phyloP scores from a whole-genome alignment of 2,797 vertebrate genomes.

The Oreochromis mossambicus region DNA sequence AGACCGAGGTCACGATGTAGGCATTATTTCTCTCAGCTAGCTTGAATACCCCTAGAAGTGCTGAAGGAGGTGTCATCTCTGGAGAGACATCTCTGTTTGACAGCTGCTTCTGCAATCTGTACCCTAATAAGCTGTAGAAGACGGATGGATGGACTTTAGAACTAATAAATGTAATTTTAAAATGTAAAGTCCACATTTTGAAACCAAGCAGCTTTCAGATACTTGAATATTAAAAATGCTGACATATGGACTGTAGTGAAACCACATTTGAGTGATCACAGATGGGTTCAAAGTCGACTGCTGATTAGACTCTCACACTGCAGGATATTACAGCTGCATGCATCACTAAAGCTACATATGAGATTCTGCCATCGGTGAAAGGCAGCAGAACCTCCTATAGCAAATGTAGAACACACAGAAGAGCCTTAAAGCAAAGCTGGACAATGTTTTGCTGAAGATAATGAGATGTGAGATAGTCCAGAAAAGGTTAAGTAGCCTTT shows the following conservation, averaged over 20 bases:
- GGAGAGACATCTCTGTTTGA: no score
- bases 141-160: background rate
- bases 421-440: background rate
- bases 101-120: no score
- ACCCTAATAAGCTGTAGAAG: no score
- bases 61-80: no score
- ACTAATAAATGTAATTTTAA: background rate
- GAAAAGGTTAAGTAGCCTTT: constrained; percentile 31
- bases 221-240: background rate
- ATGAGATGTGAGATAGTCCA: background rate
- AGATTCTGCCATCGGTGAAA: background rate
- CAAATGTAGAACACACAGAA: background rate
- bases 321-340: background rate
- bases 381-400: accelerated
- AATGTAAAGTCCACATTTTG: background rate
- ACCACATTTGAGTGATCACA: background rate
- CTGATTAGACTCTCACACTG: background rate
- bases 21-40: background rate
- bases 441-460: background rate
- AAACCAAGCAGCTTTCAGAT: background rate
- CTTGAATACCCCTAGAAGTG: background rate
- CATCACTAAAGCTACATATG: background rate
- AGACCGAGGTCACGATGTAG: background rate
- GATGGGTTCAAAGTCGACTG: background rate
- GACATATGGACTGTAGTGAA: background rate